Evolutionary conservation across 1,140 invertebrate genomes (phyloP), one percentile per base, ranked within the genome.

Genomic region (Coenobita brevimanus): DNA sequence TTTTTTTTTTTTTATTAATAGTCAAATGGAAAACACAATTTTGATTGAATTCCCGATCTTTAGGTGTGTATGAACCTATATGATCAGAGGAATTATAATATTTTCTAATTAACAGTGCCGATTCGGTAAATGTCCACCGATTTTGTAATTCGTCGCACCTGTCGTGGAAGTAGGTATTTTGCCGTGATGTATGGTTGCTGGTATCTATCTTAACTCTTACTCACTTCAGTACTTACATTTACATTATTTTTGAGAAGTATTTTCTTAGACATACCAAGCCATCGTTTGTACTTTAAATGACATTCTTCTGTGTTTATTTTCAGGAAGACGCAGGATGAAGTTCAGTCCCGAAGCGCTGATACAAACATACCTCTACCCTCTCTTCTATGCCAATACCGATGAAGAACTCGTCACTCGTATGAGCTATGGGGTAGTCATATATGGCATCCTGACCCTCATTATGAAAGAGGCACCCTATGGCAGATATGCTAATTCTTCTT

Each of bases 321-420:
- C n/a, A n/a, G n/a, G n/a, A n/a, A n/a, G 2, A 69, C n/a, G 36
- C 24, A 67, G 13, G 27, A 85, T 85, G 75, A 50, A 27, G 30
- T 54, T 86, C 84, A 62, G 6, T 17, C 84, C 84, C 0, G 84
- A 87, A 36, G 43, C 27, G 1, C 3, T 79, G 27, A 80, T 71
- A 43, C 13, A 57, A n/a, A 21, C 8, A 24, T 87, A 87, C 30
- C 33, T 87, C 2, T 87, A 87, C 46, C 84, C 84, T 4, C 10
- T 87, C 4, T 87, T 87, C 76, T 41, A 57, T 27, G 84, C 76
- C 4, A 71, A 27, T 1, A 80, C 38, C 36, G 73, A 80, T 15
- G 46, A 69, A 8, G 43, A 80, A 36, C 43, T 87, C 13, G 71
- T 79, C 4, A 36, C 41, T 8, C 43, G 30, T 43, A 87, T 87